phyloP scores from a whole-genome alignment of 1,140 invertebrate genomes.

The Contarinia nasturtii region DNA sequence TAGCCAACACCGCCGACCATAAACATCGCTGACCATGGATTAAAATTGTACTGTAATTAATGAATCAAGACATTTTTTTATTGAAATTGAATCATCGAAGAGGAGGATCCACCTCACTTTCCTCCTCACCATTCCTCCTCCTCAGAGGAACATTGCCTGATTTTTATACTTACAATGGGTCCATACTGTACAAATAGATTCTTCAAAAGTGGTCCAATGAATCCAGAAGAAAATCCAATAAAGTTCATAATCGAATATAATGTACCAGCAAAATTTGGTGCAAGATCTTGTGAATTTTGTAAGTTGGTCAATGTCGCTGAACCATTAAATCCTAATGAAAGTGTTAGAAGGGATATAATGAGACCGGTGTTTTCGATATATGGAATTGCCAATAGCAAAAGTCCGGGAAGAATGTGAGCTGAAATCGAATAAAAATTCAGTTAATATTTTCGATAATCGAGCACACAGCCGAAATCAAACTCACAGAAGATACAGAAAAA shows the following conservation, averaged over 20 bases:
- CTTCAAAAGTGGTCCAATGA: constrained; percentile 43
- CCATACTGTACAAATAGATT: constrained; percentile 34
- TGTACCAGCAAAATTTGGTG: constrained; percentile 50
- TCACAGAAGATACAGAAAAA: constrained; percentile 41
- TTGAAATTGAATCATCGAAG: not conserved
- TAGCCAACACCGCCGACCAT: constrained; percentile 45
- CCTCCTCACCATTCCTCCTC: constrained; percentile 30
- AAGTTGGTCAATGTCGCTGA: constrained; percentile 58
- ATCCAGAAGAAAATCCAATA: constrained; percentile 42
- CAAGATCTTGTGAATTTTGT: constrained; percentile 64
- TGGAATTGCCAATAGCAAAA: constrained; percentile 32
- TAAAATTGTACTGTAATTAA: constrained; percentile 41
- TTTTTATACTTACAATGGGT: constrained; percentile 21
- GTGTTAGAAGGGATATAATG: constrained; percentile 35
- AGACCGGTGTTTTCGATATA: constrained; percentile 36
- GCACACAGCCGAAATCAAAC: constrained; percentile 8
- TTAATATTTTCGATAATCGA: not conserved
- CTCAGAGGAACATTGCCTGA: constrained; percentile 19
- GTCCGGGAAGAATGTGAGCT: constrained; percentile 46
- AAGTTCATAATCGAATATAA: constrained; percentile 47
- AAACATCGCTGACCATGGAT: constrained; percentile 53
- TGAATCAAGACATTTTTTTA: not conserved
- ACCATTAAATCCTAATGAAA: constrained; percentile 55
- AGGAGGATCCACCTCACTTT: too few species aligned
- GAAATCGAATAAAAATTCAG: constrained; percentile 8